Evolutionary conservation across 1,140 invertebrate species (phyloP).

Genomic region (Vanessa atalanta): DNA sequence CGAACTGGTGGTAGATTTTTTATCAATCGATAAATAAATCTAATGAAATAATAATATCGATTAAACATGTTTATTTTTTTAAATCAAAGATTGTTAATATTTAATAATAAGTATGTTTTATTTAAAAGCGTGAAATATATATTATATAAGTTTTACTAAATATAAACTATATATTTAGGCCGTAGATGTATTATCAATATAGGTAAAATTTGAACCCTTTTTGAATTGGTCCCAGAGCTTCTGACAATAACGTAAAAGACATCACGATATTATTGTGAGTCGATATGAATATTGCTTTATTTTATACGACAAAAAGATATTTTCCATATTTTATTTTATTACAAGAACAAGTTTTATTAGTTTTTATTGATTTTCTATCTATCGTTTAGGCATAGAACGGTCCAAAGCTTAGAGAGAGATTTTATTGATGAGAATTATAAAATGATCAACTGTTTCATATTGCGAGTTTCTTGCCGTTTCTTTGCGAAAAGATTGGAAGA

Average conservation of each 20-base stretch:
- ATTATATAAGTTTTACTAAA: too few relatives aligned
- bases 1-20: too few relatives aligned
- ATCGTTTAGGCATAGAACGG: neutral
- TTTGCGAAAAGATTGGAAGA: neutral
- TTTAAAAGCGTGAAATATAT: too few relatives aligned
- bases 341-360: slow-evolving; percentile 3
- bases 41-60: too few relatives aligned
- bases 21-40: too few relatives aligned
- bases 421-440: neutral
- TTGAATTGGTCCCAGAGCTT: slow-evolving; percentile 32
- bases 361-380: neutral
- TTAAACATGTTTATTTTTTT: too few relatives aligned
- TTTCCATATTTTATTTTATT: neutral
- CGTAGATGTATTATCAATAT: slow-evolving; percentile 28
- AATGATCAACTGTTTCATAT: too few relatives aligned
- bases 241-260: slow-evolving; percentile 28
- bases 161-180: too few relatives aligned
- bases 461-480: neutral
- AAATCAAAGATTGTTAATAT: too few relatives aligned
- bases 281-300: slow-evolving; percentile 43
- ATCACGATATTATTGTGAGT: slow-evolving; percentile 31
- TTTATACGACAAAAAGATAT: slow-evolving; percentile 22
- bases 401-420: neutral
- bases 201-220: slow-evolving; percentile 30
- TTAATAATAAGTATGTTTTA: too few relatives aligned